These are phyloP conservation scores for Sebastes melanostomus DNA, from an alignment of 2,797 vertebrate species.

Conservation along the genomic window DNA sequence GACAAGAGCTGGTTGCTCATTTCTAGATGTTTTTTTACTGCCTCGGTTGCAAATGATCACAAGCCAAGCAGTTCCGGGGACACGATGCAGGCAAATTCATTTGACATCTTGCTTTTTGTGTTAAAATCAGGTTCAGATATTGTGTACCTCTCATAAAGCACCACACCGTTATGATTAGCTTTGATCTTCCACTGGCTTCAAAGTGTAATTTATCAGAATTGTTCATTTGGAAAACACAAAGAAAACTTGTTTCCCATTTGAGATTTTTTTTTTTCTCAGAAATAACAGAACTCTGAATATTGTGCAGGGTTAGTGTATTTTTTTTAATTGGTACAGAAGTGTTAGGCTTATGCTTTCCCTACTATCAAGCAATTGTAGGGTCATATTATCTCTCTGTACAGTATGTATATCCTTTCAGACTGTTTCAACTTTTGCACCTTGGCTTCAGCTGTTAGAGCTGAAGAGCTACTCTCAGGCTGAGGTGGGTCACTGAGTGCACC, in stretches of 20 bases:
- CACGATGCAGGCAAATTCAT: constrained; percentile 52
- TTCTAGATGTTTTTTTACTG: constrained; percentile 53
- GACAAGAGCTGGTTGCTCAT: constrained; percentile 60
- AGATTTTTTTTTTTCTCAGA: background rate
- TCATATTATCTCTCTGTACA: background rate
- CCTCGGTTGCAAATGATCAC: constrained; percentile 55
- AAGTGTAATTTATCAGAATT: constrained; percentile 20
- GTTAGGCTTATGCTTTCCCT: constrained; percentile 1
- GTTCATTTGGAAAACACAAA: constrained; percentile 55
- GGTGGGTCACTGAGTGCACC: constrained; percentile 34
- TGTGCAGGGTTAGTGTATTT: background rate
- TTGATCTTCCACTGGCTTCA: constrained; percentile 58
- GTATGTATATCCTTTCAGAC: constrained; percentile 12
- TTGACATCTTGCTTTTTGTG: constrained; percentile 54
- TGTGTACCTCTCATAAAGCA: constrained; percentile 48
- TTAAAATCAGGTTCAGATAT: constrained; percentile 46
- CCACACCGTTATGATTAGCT: constrained; percentile 41
- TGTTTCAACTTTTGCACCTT: constrained; percentile 13
- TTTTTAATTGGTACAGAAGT: constrained; percentile 16
- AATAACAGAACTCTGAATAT: background rate
- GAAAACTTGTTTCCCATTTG: constrained; percentile 38
- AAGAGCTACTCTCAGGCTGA: constrained; percentile 4
- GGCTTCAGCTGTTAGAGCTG: constrained; percentile 4
- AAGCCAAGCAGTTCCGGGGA: constrained; percentile 42
- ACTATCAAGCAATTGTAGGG: constrained; percentile 11